Percentiles rank a stretch among this genome's conserved stretches.
Evolutionary conservation across 2,888 invertebrate species (phyloP).

Genomic region (Diarsia dahlii): DNA sequence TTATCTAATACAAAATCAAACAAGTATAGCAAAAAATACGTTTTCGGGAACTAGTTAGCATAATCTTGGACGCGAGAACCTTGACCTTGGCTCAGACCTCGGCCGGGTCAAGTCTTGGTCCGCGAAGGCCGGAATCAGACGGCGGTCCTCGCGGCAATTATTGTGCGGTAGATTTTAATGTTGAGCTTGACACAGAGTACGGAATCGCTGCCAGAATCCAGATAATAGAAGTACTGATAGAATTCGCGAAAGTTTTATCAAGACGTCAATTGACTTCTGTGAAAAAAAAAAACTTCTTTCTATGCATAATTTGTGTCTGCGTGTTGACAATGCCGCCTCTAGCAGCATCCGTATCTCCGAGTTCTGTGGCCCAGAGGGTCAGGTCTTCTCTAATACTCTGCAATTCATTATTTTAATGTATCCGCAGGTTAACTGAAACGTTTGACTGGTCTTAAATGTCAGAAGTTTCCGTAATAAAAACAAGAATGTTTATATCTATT

Average conservation of each 20-base stretch:
- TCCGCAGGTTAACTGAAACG: constrained; percentile 4
- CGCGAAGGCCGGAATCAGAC: constrained; percentile 62
- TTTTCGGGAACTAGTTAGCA: constrained; percentile 59
- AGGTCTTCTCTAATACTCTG: constrained; percentile 20
- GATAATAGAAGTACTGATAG: neutral
- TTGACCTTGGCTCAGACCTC: constrained; percentile 66
- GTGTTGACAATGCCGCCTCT: neutral
- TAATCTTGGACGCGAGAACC: constrained; percentile 54
- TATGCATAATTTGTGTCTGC: neutral
- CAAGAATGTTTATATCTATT: neutral
- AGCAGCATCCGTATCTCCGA: neutral
- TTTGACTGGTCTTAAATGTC: neutral
- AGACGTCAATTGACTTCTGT: neutral
- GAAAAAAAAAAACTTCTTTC: neutral
- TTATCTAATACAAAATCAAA: constrained; percentile 26
- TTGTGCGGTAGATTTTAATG: constrained; percentile 29
- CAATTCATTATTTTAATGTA: constrained; percentile 25
- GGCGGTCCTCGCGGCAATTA: constrained; percentile 42
- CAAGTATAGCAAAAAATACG: constrained; percentile 45
- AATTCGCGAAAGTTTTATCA: neutral
- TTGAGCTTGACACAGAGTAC: constrained; percentile 11
- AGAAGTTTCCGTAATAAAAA: neutral
- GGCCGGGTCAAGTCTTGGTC: constrained; percentile 58
- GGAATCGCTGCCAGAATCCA: neutral
- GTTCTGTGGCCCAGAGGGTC: neutral